Evolutionary conservation across 2,888 invertebrate genomes (phyloP).

Genomic region (Callosobruchus maculatus): DNA sequence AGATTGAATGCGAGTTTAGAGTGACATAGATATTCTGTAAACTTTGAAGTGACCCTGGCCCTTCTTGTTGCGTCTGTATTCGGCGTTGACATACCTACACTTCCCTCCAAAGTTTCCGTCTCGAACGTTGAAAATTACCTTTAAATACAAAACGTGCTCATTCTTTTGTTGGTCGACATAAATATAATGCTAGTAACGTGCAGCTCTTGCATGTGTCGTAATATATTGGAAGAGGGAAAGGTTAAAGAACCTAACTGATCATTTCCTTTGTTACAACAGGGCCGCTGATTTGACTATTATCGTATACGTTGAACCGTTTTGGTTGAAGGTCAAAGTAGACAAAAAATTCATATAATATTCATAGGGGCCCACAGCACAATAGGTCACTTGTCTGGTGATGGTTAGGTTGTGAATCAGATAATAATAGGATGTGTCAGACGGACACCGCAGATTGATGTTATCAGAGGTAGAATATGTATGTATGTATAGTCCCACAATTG

Average conservation of each 20-base stretch:
- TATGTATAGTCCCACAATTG: background rate
- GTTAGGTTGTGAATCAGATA: background rate
- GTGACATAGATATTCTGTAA: too few species aligned
- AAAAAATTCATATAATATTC: background rate
- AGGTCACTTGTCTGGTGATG: background rate
- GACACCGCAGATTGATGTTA: background rate
- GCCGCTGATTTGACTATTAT: background rate
- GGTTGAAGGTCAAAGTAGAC: background rate
- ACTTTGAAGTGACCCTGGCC: too few species aligned
- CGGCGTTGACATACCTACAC: too few species aligned
- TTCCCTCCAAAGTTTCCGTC: too few species aligned
- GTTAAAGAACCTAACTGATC: background rate
- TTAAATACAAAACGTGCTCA: too few species aligned
- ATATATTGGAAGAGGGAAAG: background rate
- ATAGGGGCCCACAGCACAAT: background rate
- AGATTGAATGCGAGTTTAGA: too few species aligned
- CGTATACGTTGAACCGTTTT: background rate
- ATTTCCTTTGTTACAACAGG: background rate
- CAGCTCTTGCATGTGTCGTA: background rate
- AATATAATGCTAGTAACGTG: too few species aligned
- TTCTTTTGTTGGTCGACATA: too few species aligned
- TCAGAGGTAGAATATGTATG: background rate
- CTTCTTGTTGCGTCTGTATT: too few species aligned
- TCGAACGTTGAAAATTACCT: too few species aligned
- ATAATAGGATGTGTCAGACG: background rate